A percentile compares a stretch with the other conserved stretches of the same genome.
phyloP scores from a whole-genome alignment of 2,113 vertebrate genomes.

The Mellivora capensis region DNA sequence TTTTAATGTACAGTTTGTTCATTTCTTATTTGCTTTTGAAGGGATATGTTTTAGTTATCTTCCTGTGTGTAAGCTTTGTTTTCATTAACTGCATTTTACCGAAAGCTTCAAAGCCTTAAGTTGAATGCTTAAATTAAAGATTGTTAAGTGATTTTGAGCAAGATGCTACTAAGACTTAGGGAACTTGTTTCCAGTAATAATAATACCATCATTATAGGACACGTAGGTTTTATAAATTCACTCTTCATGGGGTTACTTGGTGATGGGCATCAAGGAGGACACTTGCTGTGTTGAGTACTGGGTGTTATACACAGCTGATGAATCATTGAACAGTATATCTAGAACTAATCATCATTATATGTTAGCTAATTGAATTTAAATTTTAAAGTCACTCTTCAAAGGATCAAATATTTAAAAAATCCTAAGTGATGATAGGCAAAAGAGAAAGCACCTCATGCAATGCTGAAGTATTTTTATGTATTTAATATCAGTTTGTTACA shows the following conservation, averaged over 20 bases:
- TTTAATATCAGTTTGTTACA: neutral
- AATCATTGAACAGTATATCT: too few relatives aligned
- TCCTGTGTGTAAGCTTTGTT: neutral
- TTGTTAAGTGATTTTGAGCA: conserved; percentile 9
- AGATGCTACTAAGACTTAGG: neutral
- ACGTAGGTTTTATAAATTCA: neutral
- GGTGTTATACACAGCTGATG: too few relatives aligned
- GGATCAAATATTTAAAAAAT: neutral
- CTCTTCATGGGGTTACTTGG: neutral
- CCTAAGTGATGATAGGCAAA: neutral
- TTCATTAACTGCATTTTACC: neutral
- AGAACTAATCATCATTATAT: too few relatives aligned
- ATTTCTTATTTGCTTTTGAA: neutral
- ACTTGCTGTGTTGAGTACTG: too few relatives aligned
- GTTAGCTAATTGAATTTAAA: too few relatives aligned
- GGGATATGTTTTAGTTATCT: neutral
- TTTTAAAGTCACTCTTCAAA: neutral
- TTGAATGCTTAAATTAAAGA: conserved; percentile 18
- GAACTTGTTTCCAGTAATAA: neutral
- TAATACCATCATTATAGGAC: neutral
- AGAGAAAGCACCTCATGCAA: neutral
- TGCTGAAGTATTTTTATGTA: neutral
- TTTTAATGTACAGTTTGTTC: neutral
- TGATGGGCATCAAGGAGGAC: too few relatives aligned
- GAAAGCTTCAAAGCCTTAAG: conserved; percentile 12